These are phyloP conservation scores for Rhingia campestris DNA, from an alignment of 2,888 invertebrate species.

Conservation along the genomic window DNA sequence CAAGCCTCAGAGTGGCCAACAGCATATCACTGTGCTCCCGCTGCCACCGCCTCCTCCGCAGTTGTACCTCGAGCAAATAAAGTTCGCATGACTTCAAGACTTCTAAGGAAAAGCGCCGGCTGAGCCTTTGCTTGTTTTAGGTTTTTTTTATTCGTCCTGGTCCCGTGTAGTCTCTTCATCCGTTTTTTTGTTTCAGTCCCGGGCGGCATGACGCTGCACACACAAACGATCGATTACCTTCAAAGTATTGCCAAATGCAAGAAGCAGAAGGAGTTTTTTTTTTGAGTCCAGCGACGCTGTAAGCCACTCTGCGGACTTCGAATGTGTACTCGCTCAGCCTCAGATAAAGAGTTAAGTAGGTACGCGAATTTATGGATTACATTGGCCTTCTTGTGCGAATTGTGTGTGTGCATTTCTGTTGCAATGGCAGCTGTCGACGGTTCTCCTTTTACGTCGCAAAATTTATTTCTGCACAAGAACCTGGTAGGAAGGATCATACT, in stretches of 20 bases:
- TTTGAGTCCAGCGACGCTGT: neutral
- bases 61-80: slow-evolving; percentile 76
- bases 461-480: slow-evolving; percentile 57
- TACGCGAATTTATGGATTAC: slow-evolving; percentile 73
- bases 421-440: slow-evolving; percentile 71
- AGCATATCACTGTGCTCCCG: slow-evolving; percentile 43
- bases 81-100: slow-evolving; percentile 78
- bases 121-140: neutral
- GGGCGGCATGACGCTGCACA: slow-evolving; percentile 67
- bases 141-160: slow-evolving; percentile 9
- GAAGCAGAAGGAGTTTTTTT: slow-evolving; percentile 8
- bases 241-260: slow-evolving; percentile 40
- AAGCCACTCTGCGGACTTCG: slow-evolving; percentile 11
- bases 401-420: slow-evolving; percentile 59
- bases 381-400: slow-evolving; percentile 54
- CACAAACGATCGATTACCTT: slow-evolving; percentile 74
- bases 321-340: slow-evolving; percentile 46
- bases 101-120: slow-evolving; percentile 65
- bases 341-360: slow-evolving; percentile 70
- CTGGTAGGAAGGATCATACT: slow-evolving; percentile 52
- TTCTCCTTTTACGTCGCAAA: slow-evolving; percentile 65
- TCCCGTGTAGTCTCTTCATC: slow-evolving; percentile 37
- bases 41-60: slow-evolving; percentile 4
- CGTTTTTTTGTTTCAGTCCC: slow-evolving; percentile 28
- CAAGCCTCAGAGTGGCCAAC: slow-evolving; percentile 27